Percentiles rank a stretch among this genome's conserved stretches.
Conservation (phyloP, 2,888 invertebrate genomes). For the Macrosoma leucophasiata region DNA sequence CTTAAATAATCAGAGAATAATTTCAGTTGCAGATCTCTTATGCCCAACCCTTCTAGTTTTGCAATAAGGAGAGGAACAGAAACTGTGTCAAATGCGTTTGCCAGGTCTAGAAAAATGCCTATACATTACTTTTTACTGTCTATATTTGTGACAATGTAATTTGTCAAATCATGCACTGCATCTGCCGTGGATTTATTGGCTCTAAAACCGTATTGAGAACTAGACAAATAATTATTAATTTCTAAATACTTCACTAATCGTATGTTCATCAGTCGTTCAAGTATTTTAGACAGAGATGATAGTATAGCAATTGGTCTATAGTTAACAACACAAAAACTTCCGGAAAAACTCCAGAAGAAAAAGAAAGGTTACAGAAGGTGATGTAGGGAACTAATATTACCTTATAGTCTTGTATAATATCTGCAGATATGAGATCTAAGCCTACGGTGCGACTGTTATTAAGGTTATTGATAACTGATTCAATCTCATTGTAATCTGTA, state of each 20-base stretch:
- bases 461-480: too few species aligned
- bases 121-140: conserved; percentile 6
- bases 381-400: conserved; percentile 2
- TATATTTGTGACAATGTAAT: too few species aligned
- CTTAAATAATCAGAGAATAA: conserved; percentile 14
- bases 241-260: conserved; percentile 12
- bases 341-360: conserved; percentile 10
- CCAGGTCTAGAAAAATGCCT: too few species aligned
- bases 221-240: conserved; percentile 9
- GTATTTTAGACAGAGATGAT: too few species aligned
- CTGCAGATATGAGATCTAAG: conserved; percentile 7
- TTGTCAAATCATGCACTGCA: too few species aligned
- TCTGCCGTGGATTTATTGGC: conserved; percentile 13
- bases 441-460: conserved; percentile 7
- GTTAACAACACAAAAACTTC: conserved; percentile 1
- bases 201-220: conserved; percentile 17
- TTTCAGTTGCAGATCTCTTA: conserved; percentile 10
- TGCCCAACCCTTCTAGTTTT: conserved; percentile 7
- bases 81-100: too few species aligned
- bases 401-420: not conserved
- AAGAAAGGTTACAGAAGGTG: conserved; percentile 6
- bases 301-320: conserved; percentile 2
- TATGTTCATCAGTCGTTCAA: conserved; percentile 4
- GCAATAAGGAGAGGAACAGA: too few species aligned
- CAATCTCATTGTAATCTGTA: conserved; percentile 8